These are phyloP conservation scores for Tachina fera DNA, from an alignment of 2,888 invertebrate genomes.

Conservation along the genomic window DNA sequence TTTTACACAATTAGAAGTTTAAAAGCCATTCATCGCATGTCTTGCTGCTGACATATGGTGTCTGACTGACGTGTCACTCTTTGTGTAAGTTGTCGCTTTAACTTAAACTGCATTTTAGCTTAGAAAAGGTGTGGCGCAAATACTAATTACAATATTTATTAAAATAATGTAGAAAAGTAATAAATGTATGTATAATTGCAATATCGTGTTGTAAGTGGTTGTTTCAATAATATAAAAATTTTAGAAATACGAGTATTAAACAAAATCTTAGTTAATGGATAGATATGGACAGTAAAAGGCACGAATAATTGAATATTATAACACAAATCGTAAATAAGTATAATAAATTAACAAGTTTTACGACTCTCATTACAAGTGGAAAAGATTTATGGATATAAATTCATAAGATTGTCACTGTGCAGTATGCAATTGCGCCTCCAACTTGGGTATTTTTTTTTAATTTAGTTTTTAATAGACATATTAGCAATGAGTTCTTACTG, in stretches of 20 bases:
- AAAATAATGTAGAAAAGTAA: background rate
- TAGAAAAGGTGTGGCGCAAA: constrained; percentile 26
- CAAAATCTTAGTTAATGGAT: background rate
- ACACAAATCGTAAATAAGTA: background rate
- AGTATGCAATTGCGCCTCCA: too few species aligned
- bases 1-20: background rate
- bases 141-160: constrained; percentile 26
- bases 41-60: constrained; percentile 10
- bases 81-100: background rate
- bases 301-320: background rate
- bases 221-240: constrained; percentile 20
- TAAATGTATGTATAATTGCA: constrained; percentile 35
- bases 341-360: background rate
- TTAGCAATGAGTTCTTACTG: too few species aligned
- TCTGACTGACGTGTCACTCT: constrained; percentile 3
- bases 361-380: too few species aligned
- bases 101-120: constrained; percentile 26
- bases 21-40: constrained; percentile 33
- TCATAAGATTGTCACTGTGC: too few species aligned
- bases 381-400: too few species aligned
- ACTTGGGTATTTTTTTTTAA: too few species aligned
- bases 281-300: background rate
- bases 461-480: too few species aligned
- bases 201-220: constrained; percentile 9
- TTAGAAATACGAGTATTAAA: constrained; percentile 6